phyloP scores from a whole-genome alignment of 2,888 invertebrate genomes.

The Brachypterus glaber region DNA sequence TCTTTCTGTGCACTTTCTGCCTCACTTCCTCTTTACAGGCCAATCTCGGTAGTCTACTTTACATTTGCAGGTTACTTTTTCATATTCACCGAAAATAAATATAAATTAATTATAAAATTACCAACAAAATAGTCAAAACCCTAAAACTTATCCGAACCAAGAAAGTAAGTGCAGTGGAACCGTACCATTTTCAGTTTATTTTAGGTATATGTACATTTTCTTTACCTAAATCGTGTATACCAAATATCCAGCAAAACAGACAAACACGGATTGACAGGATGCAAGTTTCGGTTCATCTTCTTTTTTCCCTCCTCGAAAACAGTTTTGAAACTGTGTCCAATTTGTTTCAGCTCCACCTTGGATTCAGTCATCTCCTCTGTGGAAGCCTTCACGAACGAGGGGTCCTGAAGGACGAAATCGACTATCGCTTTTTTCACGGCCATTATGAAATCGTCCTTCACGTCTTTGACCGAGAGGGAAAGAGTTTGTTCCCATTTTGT shows the following conservation, averaged over 20 bases:
- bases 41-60: too few relatives aligned
- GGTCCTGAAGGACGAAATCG: constrained; percentile 82
- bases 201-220: too few relatives aligned
- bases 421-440: constrained; percentile 87
- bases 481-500: constrained; percentile 54
- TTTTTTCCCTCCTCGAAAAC: constrained; percentile 37
- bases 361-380: constrained; percentile 45
- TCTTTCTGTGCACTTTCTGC: too few relatives aligned
- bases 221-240: constrained; percentile 66
- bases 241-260: constrained; percentile 71
- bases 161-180: too few relatives aligned
- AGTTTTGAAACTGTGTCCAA: constrained; percentile 60
- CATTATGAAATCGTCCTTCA: constrained; percentile 76
- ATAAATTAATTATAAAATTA: too few relatives aligned
- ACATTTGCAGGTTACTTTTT: too few relatives aligned
- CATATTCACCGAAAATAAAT: too few relatives aligned
- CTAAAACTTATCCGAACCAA: too few relatives aligned
- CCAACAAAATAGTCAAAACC: too few relatives aligned
- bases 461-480: constrained; percentile 59
- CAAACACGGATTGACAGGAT: constrained; percentile 73
- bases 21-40: too few relatives aligned
- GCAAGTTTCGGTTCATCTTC: constrained; percentile 53
- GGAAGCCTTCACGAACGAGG: constrained; percentile 47
- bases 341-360: constrained; percentile 49
- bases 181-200: too few relatives aligned